Evolutionary conservation across 2,113 vertebrate genomes (phyloP).

Genomic region (Chascanopsetta lugubris): DNA sequence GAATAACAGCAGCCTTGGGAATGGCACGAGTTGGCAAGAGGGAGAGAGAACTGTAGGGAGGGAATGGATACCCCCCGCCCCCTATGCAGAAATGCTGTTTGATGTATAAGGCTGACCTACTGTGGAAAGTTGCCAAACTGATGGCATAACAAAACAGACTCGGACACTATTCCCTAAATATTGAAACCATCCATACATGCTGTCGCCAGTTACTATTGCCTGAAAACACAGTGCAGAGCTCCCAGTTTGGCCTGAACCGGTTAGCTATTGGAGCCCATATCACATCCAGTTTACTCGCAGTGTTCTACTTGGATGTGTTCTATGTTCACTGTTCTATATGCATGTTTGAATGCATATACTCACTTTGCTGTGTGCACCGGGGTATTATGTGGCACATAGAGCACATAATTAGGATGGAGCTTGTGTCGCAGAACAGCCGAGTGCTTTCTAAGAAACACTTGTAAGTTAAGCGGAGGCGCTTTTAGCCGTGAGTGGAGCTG

Average conservation of each 20-base stretch:
- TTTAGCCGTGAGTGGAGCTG: slow-evolving; percentile 9
- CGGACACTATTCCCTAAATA: not conserved
- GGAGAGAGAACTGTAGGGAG: slow-evolving; percentile 29
- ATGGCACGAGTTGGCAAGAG: slow-evolving; percentile 33
- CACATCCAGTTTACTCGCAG: slow-evolving; percentile 7
- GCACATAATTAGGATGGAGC: slow-evolving; percentile 26
- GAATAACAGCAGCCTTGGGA: slow-evolving; percentile 67
- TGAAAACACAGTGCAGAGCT: slow-evolving; percentile 1
- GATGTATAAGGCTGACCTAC: slow-evolving; percentile 40
- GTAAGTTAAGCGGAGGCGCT: slow-evolving; percentile 9
- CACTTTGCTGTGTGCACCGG: not conserved
- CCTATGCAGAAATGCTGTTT: slow-evolving; percentile 30
- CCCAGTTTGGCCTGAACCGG: not conserved
- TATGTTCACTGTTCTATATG: too few species aligned
- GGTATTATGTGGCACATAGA: slow-evolving; percentile 16
- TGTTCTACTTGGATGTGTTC: not conserved
- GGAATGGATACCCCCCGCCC: slow-evolving; percentile 29
- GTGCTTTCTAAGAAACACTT: slow-evolving; percentile 13
- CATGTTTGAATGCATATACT: slow-evolving; percentile 21
- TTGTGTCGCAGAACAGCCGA: slow-evolving; percentile 31
- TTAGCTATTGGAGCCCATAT: not conserved
- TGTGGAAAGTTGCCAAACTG: slow-evolving; percentile 14
- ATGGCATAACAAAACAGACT: slow-evolving; percentile 20
- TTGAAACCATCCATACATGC: slow-evolving; percentile 8
- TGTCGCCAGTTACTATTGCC: slow-evolving; percentile 1